A percentile compares a stretch with the other conserved stretches of the same genome.
These are phyloP conservation scores for Halotydeus destructor DNA, from an alignment of 1,140 invertebrate genomes.

Conservation along the genomic window DNA sequence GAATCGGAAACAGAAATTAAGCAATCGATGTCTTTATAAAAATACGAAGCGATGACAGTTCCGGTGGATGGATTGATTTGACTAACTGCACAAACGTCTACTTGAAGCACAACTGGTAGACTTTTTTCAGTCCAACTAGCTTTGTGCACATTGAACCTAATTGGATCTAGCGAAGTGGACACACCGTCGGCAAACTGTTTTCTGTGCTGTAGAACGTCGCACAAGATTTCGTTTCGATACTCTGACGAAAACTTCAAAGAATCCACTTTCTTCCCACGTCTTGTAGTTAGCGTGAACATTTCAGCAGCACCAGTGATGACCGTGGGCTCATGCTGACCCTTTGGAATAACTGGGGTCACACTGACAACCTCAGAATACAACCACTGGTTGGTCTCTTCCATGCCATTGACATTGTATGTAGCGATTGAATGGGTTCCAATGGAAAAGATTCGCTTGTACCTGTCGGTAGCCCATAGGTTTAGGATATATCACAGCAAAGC, in stretches of 20 bases:
- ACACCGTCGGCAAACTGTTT: slow-evolving; percentile 8
- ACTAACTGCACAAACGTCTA: slow-evolving; percentile 66
- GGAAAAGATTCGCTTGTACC: slow-evolving; percentile 92
- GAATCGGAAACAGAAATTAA: slow-evolving; percentile 35
- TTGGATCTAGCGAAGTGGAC: slow-evolving; percentile 13
- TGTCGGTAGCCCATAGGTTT: slow-evolving; percentile 22
- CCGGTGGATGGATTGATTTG: slow-evolving; percentile 51
- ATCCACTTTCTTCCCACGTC: slow-evolving; percentile 53
- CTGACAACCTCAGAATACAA: slow-evolving; percentile 57
- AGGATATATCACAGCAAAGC: neutral
- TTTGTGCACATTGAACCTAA: slow-evolving; percentile 67
- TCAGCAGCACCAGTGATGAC: slow-evolving; percentile 12
- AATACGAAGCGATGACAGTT: slow-evolving; percentile 53
- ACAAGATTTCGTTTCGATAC: slow-evolving; percentile 54
- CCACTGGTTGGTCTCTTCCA: slow-evolving; percentile 94
- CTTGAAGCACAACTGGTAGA: slow-evolving; percentile 64
- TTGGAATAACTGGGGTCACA: slow-evolving; percentile 32
- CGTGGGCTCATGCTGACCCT: slow-evolving; percentile 22
- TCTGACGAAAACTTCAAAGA: slow-evolving; percentile 95
- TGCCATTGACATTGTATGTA: slow-evolving; percentile 72
- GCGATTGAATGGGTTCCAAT: slow-evolving; percentile 85
- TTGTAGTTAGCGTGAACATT: slow-evolving; percentile 15
- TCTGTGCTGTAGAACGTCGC: slow-evolving; percentile 4
- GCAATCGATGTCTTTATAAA: slow-evolving; percentile 76
- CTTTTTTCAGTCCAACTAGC: slow-evolving; percentile 82